phyloP scores from a whole-genome alignment of 2,113 vertebrate species.

The Saccopteryx bilineata region DNA sequence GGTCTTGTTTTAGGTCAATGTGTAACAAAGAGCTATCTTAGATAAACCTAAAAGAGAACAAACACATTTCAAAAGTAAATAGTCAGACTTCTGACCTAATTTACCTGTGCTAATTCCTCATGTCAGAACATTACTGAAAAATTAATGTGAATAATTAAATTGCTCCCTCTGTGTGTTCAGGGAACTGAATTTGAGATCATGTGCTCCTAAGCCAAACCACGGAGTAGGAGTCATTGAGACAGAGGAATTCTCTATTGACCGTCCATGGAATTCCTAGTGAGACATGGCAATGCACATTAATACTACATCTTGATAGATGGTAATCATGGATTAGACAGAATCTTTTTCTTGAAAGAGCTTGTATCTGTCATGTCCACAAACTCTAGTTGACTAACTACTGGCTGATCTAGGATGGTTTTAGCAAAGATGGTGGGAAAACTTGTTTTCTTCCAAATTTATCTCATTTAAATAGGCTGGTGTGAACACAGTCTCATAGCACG shows the following conservation, averaged over 20 bases:
- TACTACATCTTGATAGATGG: not conserved
- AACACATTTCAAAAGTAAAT: conserved; percentile 70
- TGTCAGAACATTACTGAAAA: conserved; percentile 30
- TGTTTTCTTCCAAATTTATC: not conserved
- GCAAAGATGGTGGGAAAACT: not conserved
- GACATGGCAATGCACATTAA: not conserved
- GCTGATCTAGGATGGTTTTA: not conserved
- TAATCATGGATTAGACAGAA: not conserved
- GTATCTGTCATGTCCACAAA: not conserved
- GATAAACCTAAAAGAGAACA: conserved; percentile 46
- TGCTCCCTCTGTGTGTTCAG: not conserved
- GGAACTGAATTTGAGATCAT: not conserved
- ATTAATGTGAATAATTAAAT: conserved; percentile 38
- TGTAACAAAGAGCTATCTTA: conserved; percentile 67
- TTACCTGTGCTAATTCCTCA: not conserved
- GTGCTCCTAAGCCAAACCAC: not conserved
- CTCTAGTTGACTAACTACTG: not conserved
- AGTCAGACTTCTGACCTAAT: not conserved
- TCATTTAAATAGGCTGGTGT: not conserved
- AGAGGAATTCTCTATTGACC: not conserved
- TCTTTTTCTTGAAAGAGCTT: not conserved
- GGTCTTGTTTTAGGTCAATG: conserved; percentile 69
- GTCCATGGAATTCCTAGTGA: not conserved
- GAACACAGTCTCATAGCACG: not conserved
- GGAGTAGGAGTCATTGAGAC: not conserved